Base-by-base conservation (phyloP, 2,113 vertebrate species). In the Genyomyrus donnyi region DNA sequence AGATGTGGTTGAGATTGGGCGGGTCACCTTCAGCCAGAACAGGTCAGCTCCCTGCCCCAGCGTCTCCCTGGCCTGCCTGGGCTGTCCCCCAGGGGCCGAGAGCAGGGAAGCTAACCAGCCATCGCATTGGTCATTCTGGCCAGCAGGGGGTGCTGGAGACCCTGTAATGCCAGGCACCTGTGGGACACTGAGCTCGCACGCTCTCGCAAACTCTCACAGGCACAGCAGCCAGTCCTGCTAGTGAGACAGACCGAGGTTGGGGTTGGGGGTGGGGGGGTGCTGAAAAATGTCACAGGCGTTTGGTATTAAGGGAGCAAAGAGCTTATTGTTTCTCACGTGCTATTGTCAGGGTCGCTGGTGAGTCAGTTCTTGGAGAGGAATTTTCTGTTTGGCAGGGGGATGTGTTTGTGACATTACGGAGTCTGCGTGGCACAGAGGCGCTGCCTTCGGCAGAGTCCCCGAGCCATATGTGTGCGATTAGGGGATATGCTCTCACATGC, bases 81-180 rank as follows among this genome's bases (percentile, higher is more conserved):
- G 42, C 77, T 24, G 35, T 83, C 42, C 42, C 42, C 77, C 77
- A 21, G 77, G 74, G 31, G 77, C 77, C 42, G 15, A 45, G 42
- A 45, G 77, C 42, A 21, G 77, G 42, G 17, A 45, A 21, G 2
- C 31, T 8, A 83, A 45, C 17, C 42, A 42, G 39, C 19, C 5
- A 39, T 5, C 39, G 39, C 77, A 45, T 21, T 45, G 83, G 83
- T 21, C 83, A 3, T 46, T 88, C 85, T 5, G 10, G 74, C 94
- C 96, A 96, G 95, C 93, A 96, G 95, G 95, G 94, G 95, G 94
- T 92, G 95, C 89, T 95, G 94, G 95, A 93, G 92, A 89, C 93
- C 92, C 94, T 96, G 80, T 92, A 94, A 95, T 94, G 90, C 56
- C 90, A 85, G 70, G 85, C 93, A 94, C 93, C 94, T 94, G 90